Base-by-base conservation (phyloP, 2,113 vertebrate genomes). In the Pica pica region DNA sequence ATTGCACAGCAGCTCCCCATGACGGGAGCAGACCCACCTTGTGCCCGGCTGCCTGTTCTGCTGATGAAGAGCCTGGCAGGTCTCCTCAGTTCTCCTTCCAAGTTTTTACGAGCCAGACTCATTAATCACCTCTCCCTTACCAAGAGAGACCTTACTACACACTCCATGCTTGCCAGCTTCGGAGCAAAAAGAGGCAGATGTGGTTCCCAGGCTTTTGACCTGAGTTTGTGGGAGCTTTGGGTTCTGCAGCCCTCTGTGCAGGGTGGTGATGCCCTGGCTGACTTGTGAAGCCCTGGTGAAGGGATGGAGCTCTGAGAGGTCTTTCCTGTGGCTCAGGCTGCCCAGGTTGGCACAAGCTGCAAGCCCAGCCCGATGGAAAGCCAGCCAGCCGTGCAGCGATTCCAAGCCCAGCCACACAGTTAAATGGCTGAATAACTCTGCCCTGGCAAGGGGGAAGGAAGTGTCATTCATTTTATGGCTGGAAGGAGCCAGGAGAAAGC, bases 61-160 rank as follows among this genome's bases (percentile, higher is more conserved):
- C 74, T 81, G 81, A 73, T 71, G 84, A 57, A 82, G 70, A 90
- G 94, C 95, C 82, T 35, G 2, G 84, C 92, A 76, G 87, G 92
- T 71, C 87, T 76, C 92, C 81, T 95, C 87, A 95, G 78, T 52
- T 96, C 93, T 53, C 74, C 73, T 64, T 60, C 95, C 93, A 91
- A 85, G 95, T 70, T 87, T 85, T 93, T 75, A n/a, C 2, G 33
- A 94, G 90, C 87, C 92, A 95, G 74, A 60, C 65, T 94, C 94
- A 87, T 94, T 79, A 96, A 94, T 90, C 90, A 76, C 84, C 82
- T 91, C 74, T 60, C 56, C 65, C 81, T 91, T 19, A 85, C 35
- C 69, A 13, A 18, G 69, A n/a, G 21, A 84, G 19, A 67, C 74
- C 84, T 84, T 9, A 0, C 35, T 79, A 10, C 61, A 26, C 31